phyloP scores from a whole-genome alignment of 2,113 vertebrate species.

The Ciconia maguari region DNA sequence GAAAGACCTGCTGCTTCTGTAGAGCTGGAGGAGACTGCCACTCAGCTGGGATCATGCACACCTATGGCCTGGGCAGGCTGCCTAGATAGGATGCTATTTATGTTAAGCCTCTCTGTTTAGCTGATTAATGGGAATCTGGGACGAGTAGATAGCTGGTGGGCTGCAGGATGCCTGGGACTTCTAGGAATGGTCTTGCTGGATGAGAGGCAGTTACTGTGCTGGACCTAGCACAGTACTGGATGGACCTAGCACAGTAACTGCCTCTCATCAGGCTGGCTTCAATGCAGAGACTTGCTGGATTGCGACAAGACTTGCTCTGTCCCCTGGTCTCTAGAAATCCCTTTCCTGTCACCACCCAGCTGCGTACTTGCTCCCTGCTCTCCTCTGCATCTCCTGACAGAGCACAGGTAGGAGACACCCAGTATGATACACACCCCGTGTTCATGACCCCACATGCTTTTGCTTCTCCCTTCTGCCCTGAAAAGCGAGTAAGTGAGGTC shows the following conservation, averaged over 20 bases:
- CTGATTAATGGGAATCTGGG: background rate
- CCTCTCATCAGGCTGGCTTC: background rate
- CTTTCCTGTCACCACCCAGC: background rate
- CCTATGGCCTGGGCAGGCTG: background rate
- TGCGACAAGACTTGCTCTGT: background rate
- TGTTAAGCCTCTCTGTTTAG: background rate
- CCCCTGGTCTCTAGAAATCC: background rate
- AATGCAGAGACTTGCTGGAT: background rate
- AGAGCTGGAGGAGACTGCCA: background rate
- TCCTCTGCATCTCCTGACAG: background rate
- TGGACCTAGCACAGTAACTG: background rate
- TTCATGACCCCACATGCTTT: background rate
- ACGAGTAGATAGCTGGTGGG: background rate
- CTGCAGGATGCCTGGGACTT: background rate
- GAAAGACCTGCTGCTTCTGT: background rate
- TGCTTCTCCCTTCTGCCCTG: background rate
- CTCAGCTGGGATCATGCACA: background rate
- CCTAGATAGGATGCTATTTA: background rate
- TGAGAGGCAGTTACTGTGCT: no score
- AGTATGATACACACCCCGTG: fast-evolving
- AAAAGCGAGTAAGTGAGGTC: fast-evolving
- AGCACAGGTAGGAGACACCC: background rate
- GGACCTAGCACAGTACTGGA: background rate
- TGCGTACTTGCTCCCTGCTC: background rate
- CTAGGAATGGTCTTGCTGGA: background rate